Evolutionary conservation across 2,888 invertebrate genomes (phyloP), one percentile per base, ranked within the genome.

Genomic region (Melikaiella ostensackeni): DNA sequence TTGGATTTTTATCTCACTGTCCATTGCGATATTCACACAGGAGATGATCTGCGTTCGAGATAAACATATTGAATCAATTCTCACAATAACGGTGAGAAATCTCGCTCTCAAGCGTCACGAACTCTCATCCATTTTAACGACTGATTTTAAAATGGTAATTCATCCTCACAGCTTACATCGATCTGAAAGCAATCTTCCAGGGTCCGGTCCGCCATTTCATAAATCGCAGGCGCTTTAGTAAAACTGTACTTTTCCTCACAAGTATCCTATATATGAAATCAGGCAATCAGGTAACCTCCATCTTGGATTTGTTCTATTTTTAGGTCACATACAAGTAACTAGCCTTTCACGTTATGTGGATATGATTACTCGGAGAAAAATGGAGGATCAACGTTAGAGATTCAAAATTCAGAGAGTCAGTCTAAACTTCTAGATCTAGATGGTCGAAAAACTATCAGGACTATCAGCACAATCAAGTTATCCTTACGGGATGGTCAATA

Each of bases 91-190:
- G 24, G 13, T 57, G 57, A 57, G 24, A 57, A 24, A 24, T 57
- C 24, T 57, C 24, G 13, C 64, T 64, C 64, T 64, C n/a, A 64
- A 64, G 35, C 38, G 38, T 62, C 33, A n/a, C 33, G 33, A 62
- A 63, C 35, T 63, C 64, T 64, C 64, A 64, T 64, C 24, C 64
- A 64, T 64, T 64, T 66, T 27, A 66, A 66, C 66, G 46, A 64
- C 38, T 38, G 24, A 66, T 42, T 66, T 66, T 66, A 38, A 66
- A 66, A 66, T 66, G 66, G 66, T 27, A 66, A 66, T 66, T 24
- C 66, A 24, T 38, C 66, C 66, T 24, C 19, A 6, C 19, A 64
- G 38, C 64, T 64, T 38, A 42, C 35, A 64, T 64, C 42, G 64
- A 64, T 7, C 64, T n/a, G 4, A 64, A 64, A 21, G 42, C 27